Percentiles rank a stretch among this genome's conserved stretches.
Conservation (phyloP, 2,888 invertebrate genomes). For the Anoncus sp. region DNA sequence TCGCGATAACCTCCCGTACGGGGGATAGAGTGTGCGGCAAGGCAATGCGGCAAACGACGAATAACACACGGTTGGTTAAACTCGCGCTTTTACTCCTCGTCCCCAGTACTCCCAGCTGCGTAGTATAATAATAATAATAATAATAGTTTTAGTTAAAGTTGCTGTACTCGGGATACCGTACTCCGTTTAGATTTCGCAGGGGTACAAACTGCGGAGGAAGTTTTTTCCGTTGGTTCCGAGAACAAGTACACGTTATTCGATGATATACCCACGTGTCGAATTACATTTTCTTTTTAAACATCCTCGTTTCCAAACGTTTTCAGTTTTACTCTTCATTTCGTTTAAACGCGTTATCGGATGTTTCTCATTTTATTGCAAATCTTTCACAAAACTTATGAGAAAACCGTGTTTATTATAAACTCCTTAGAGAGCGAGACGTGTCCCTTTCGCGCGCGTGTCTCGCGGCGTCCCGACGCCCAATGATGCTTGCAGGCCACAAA, state of each 20-base stretch:
- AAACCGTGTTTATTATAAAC: neutral
- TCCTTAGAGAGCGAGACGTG: conserved; percentile 39
- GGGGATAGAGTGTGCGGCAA: conserved; percentile 38
- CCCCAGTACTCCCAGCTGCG: conserved; percentile 29
- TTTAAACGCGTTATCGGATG: neutral
- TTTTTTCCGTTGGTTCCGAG: neutral
- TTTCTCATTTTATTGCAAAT: neutral
- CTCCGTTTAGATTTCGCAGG: neutral
- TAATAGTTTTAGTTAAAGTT: neutral
- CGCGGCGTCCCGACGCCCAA: conserved; percentile 80
- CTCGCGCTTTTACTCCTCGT: conserved; percentile 46
- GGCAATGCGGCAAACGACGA: conserved; percentile 59
- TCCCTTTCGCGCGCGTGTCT: conserved; percentile 69
- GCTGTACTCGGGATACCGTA: neutral
- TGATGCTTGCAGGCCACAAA: conserved; percentile 68
- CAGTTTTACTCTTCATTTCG: neutral
- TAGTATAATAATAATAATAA: conserved; percentile 10
- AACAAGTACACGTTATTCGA: neutral
- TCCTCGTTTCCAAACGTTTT: neutral
- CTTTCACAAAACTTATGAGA: neutral
- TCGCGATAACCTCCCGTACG: neutral
- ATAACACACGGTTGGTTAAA: conserved; percentile 52
- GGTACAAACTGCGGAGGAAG: neutral
- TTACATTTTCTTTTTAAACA: neutral
- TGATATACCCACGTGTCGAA: neutral